Evolutionary conservation across 2,797 vertebrate genomes (phyloP).

Genomic region (Poecile montanus): DNA sequence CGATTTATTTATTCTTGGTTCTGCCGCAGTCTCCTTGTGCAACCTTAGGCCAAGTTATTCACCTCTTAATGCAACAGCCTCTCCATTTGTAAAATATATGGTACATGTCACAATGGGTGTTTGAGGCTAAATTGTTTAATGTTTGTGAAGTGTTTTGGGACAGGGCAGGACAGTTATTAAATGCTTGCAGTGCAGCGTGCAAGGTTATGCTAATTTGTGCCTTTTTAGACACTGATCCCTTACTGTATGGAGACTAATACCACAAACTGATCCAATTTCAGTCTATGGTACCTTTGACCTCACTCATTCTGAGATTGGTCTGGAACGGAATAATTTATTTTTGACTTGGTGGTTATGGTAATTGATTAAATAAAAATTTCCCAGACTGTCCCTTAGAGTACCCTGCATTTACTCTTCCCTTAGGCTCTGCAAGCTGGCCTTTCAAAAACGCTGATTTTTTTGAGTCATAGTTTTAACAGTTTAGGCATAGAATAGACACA

Average conservation of each 20-base stretch:
- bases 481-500: not conserved
- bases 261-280: not conserved
- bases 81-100: not conserved
- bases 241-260: not conserved
- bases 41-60: not conserved
- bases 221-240: not conserved
- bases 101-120: not conserved
- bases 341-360: not conserved
- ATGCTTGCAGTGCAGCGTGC: not conserved
- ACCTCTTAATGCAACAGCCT: not conserved
- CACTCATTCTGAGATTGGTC: not conserved
- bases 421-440: not conserved
- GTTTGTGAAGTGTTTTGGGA: not conserved
- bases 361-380: not conserved
- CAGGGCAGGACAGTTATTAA: not conserved
- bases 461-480: not conserved
- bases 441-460: not conserved
- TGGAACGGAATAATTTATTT: not conserved
- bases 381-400: not conserved
- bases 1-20: slow-evolving; percentile 8
- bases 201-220: not conserved
- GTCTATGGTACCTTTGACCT: not conserved
- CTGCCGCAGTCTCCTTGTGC: not conserved
- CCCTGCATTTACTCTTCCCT: not conserved
- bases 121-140: slow-evolving; percentile 4